Evolutionary conservation across 2,797 vertebrate species (phyloP).

Genomic region (Alectoris magna): DNA sequence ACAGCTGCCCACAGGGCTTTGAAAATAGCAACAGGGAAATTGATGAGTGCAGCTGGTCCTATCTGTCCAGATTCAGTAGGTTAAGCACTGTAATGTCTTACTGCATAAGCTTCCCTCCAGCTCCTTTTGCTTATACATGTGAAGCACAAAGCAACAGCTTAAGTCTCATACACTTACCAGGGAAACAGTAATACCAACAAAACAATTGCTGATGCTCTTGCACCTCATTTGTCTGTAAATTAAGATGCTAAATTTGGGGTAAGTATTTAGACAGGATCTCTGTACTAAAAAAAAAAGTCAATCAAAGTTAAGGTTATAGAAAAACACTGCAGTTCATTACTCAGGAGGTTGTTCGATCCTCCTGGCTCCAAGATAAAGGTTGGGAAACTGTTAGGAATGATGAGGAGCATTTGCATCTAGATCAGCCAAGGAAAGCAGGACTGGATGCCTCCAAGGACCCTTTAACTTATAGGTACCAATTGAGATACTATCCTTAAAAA

Average conservation of each 20-base stretch:
- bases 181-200: not conserved
- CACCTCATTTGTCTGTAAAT: not conserved
- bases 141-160: not conserved
- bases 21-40: conserved; percentile 21
- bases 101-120: not conserved
- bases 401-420: not conserved
- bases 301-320: not conserved
- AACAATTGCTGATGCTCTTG: not conserved
- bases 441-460: not conserved
- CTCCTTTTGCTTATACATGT: fast-evolving
- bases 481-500: not conserved
- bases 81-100: not conserved
- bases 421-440: not conserved
- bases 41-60: conserved; percentile 30
- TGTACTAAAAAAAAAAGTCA: not conserved
- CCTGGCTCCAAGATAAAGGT: not conserved
- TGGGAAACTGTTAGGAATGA: not conserved
- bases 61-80: not conserved
- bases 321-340: not conserved
- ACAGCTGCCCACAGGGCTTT: conserved; percentile 17
- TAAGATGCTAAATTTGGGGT: not conserved
- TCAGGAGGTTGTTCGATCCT: not conserved
- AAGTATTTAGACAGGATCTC: not conserved
- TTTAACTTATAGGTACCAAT: not conserved
- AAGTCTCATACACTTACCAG: not conserved